Conservation (phyloP, 2,113 vertebrate genomes). For the Tiliqua scincoides region DNA sequence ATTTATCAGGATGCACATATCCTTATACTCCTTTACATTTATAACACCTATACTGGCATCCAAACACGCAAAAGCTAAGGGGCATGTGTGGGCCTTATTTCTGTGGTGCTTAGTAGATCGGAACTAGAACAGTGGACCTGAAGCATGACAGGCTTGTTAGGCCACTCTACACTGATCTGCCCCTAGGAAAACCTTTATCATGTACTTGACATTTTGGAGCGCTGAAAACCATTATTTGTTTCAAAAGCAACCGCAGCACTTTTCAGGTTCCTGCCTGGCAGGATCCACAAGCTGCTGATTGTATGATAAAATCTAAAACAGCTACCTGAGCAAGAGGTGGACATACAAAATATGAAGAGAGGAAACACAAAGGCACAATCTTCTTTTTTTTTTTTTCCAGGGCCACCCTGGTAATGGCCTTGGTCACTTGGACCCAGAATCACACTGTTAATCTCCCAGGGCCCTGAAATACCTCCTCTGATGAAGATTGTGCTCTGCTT, state of each 20-base stretch:
- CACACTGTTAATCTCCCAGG: background rate
- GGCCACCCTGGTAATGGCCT: background rate
- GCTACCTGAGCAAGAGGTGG: background rate
- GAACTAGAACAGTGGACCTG: no score
- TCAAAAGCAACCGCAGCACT: background rate
- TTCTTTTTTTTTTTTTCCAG: background rate
- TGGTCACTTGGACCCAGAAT: constrained; percentile 8
- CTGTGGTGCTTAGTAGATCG: background rate
- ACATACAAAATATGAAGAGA: constrained; percentile 37
- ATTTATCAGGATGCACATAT: background rate
- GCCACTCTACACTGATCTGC: background rate
- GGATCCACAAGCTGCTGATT: background rate
- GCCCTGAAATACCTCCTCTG: background rate
- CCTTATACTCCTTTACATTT: background rate
- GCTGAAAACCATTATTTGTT: background rate
- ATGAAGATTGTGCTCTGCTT: background rate
- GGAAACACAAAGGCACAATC: background rate
- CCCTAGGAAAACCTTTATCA: background rate
- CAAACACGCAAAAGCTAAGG: background rate
- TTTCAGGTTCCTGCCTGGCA: background rate
- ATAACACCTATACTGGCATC: background rate
- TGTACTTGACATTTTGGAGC: background rate
- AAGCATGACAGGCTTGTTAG: background rate
- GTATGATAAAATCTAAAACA: constrained; percentile 33
- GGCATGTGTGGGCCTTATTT: background rate